Evolutionary conservation across 2,797 vertebrate species (phyloP).

Genomic region (Alouatta caraya): DNA sequence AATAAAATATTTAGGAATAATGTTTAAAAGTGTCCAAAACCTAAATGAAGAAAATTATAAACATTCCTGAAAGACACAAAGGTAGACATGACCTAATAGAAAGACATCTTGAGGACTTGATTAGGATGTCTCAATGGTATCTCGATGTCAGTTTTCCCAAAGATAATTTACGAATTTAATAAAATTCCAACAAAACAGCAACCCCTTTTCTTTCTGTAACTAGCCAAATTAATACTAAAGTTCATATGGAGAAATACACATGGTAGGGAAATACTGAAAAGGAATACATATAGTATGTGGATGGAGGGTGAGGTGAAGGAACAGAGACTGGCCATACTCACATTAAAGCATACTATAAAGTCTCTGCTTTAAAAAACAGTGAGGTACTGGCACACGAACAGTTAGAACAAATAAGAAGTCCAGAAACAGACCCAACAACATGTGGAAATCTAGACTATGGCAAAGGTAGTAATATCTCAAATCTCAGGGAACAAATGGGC

Average conservation of each 20-base stretch:
- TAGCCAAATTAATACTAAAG: background rate
- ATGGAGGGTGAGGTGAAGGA: background rate
- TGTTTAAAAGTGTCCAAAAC: background rate
- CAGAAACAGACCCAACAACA: background rate
- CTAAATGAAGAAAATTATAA: background rate
- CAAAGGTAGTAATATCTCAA: background rate
- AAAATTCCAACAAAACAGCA: background rate
- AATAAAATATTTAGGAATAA: background rate
- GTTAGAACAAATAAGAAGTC: background rate
- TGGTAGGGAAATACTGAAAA: background rate
- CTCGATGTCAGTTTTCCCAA: background rate
- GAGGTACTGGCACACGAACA: background rate
- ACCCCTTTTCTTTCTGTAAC: background rate
- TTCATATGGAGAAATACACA: background rate
- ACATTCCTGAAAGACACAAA: background rate
- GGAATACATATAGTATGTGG: background rate
- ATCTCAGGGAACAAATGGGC: background rate
- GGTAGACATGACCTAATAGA: background rate
- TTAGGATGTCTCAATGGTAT: background rate
- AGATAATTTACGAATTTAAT: background rate
- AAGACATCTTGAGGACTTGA: background rate
- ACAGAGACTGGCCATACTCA: background rate
- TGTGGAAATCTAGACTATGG: background rate
- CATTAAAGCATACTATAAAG: background rate
- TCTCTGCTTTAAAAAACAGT: background rate